phyloP scores from a whole-genome alignment of 2,113 vertebrate genomes.

The Phasianus colchicus region DNA sequence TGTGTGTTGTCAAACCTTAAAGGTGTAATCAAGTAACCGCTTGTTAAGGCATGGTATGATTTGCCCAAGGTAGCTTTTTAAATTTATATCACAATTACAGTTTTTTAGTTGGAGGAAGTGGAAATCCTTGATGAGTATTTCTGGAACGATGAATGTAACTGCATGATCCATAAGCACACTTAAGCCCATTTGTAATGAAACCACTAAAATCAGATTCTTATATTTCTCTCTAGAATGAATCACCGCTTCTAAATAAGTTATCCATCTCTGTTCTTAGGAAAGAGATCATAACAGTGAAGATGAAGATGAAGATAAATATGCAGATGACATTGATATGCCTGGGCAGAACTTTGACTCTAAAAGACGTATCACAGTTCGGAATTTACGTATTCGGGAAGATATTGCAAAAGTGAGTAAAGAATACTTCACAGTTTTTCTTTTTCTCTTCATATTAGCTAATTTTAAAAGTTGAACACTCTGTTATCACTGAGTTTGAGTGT shows the following conservation, averaged over 20 bases:
- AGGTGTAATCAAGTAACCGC: background rate
- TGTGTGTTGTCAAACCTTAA: background rate
- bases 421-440: background rate
- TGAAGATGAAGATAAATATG: slow-evolving; percentile 98
- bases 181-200: background rate
- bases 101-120: background rate
- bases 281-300: slow-evolving; percentile 95
- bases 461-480: rapidly evolving
- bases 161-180: background rate
- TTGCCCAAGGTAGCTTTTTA: background rate
- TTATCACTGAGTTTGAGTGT: background rate
- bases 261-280: slow-evolving; percentile 79
- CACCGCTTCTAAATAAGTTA: background rate
- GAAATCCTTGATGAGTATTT: background rate
- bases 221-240: background rate
- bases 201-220: background rate
- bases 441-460: background rate
- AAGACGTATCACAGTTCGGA: slow-evolving; percentile 95
- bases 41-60: background rate
- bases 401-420: slow-evolving; percentile 90
- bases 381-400: slow-evolving; percentile 96
- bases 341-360: slow-evolving; percentile 99
- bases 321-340: slow-evolving; percentile 98
- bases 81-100: background rate
- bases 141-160: background rate